Evolutionary conservation across 2,113 vertebrate species (phyloP).

Genomic region (Apeltes quadracus): DNA sequence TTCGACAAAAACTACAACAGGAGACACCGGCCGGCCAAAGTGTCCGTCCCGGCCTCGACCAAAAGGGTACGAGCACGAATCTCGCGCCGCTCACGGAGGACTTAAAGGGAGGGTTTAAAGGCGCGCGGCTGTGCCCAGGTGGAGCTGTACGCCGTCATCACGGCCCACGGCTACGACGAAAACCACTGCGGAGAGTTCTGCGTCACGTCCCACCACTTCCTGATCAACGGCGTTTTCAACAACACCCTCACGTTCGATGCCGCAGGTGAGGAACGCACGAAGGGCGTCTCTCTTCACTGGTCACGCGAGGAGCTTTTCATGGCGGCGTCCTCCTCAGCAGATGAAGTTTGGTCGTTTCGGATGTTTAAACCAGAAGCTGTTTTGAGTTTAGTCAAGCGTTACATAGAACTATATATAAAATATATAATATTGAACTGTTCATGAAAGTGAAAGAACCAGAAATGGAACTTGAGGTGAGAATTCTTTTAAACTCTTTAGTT

Average conservation of each 20-base stretch:
- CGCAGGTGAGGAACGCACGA: conserved; percentile 69
- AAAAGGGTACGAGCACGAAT: conserved; percentile 69
- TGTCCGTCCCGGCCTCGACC: conserved; percentile 66
- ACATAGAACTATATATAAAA: too few relatives aligned
- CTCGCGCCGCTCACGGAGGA: fast-evolving
- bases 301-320: not conserved
- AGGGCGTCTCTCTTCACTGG: not conserved
- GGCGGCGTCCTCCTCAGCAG: not conserved
- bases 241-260: conserved; percentile 76
- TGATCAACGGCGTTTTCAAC: conserved; percentile 74
- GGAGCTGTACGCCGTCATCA: conserved; percentile 83
- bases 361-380: not conserved
- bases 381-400: not conserved
- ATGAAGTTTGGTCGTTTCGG: not conserved
- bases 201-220: conserved; percentile 83
- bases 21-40: conserved; percentile 72
- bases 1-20: conserved; percentile 83
- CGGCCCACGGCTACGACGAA: conserved; percentile 82
- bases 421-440: too few relatives aligned
- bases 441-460: not conserved
- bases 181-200: conserved; percentile 82
- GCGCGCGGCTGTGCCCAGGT: conserved; percentile 63
- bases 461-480: too few relatives aligned
- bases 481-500: too few relatives aligned
- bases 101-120: too few relatives aligned